Evolutionary conservation across 2,888 invertebrate genomes (phyloP), one percentile per base, ranked within the genome.

Genomic region (Busseola fusca): DNA sequence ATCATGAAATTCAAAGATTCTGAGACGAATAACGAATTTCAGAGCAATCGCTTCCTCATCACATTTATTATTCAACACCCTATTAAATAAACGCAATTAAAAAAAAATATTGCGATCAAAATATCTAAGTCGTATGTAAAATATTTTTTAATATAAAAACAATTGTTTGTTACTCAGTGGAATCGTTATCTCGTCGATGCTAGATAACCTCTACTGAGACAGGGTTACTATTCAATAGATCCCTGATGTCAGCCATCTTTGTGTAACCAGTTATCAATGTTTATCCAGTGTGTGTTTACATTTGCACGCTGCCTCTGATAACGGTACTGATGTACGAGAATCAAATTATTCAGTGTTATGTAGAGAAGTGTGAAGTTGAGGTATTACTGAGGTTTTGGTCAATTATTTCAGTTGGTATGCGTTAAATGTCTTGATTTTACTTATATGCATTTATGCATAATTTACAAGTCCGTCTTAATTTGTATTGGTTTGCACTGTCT

Each of bases 261-360:
- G 88, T 91, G 84, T 88, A 89, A 90, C 88, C 88, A 85, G 87
- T 89, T 92, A 92, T 93, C 92, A 86, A 80, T 85, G 83, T 89
- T 92, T 92, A 92, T 90, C 91, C 87, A 82, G 80, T 82, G 81
- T 92, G 89, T 93, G 91, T 94, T 92, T 92, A 93, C 89, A 87
- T 89, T 90, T 87, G 86, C 87, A 87, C 84, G 87, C 86, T 83
- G 87, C 77, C 69, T 66, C 80, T 79, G 89, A 89, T 89, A 88
- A 82, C 76, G 77, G 83, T 88, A 88, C 87, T 86, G 81, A 89
- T 88, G 89, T 87, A 76, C 64, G 60, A 75, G 78, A 81, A 80
- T 73, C 74, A 72, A 71, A 71, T 63, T 40, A 73, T 79, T 80
- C 62, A 69, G 73, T 68, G 60, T 66, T 27, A 63, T 64, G 64